Base-by-base conservation (phyloP, 2,113 vertebrate genomes). In the Sinocyclocheilus anophthalmus region DNA sequence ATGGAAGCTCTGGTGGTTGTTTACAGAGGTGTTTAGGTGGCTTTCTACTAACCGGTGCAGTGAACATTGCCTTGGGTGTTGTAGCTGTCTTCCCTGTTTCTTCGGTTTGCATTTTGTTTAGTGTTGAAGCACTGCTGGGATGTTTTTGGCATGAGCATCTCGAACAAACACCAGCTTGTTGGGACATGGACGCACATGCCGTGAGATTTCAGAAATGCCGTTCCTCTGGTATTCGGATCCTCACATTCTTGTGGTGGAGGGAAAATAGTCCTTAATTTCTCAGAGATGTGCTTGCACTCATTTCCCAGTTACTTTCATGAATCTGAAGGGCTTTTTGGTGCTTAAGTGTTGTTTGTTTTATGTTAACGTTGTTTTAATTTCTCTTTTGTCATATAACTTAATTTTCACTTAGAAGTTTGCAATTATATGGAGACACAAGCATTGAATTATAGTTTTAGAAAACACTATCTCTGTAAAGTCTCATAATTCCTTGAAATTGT, bases 181-280 rank as follows among this genome's bases (percentile, higher is more conserved):
- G 61, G 85, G 91, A 91, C 92, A 90, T 79, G 91, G 87, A 53
- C 22, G 14, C 79, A 76, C 84, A 73, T 57, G 12, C 26, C 81
- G 86, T 85, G 87, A 53, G 70, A 42, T 89, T 77, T 79, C 20
- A 85, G 55, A 6, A 13, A 5, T 86, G 86, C 39, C 82, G 42
- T 72, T 26, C 61, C 45, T n/a, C 76, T 50, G 90, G 88, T 88
- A 81, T 90, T 81, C 81, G n/a, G 65, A 76, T 67, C 0, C 87
- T 72, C 67, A 5, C 91, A 90, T 92, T 92, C 90, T 90, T 93
- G 90, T 90, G 92, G 91, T 87, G 11, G 85, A 53, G 88, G 50
- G 89, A 89, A 87, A 88, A 33, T 30, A 69, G 90, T 53, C 59
- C 39, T 78, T n/a, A 3, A 48, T 8, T 55, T 77, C 18, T 2